Base-by-base conservation (phyloP, 2,113 vertebrate species). In the Nerophis lumbriciformis region DNA sequence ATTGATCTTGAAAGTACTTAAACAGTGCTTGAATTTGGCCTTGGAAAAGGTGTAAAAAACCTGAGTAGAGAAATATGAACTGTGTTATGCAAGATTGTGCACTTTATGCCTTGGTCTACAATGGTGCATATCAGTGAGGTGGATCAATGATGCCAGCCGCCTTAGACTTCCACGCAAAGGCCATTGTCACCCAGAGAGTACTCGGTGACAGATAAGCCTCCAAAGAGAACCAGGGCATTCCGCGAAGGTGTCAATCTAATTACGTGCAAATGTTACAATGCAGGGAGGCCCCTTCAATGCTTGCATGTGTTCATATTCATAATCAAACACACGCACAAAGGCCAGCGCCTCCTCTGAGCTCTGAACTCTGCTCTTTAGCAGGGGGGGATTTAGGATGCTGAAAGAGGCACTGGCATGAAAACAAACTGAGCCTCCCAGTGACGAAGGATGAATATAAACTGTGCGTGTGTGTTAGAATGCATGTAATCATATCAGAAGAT, bases 221-320 rank as follows among this genome's bases (percentile, higher is more conserved):
- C 53, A 53, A 66, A 60, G 56, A 65, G 49, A 39, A 72, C 63
- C 55, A 10, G 38, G 28, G 72, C 81, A 86, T 85, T 79, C 78
- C 66, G 59, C 39, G 55, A 76, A 76, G 58, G 70, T 76, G 82
- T 76, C 71, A 52, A 35, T 79, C 70, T 87, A 86, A 88, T 85
- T 83, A 78, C 61, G 60, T 63, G 48, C 73, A 74, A 78, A 86
- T 60, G 77, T 68, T 72, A 39, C 75, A 56, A 67, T 48, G 65
- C 75, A 77, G 68, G 66, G 74, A 60, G 58, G 5, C 19, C 44
- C 66, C 67, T 15, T 49, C 57, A 19, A 61, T 8, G 2, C 45
- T 60, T 61, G 65, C 63, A 67, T 73, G 59, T 68, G 64, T 70
- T 66, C 28, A 21, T 48, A 66, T 48, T 72, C 72, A 56, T 38